phyloP scores from a whole-genome alignment of 2,797 vertebrate species.

The Lemur catta region DNA sequence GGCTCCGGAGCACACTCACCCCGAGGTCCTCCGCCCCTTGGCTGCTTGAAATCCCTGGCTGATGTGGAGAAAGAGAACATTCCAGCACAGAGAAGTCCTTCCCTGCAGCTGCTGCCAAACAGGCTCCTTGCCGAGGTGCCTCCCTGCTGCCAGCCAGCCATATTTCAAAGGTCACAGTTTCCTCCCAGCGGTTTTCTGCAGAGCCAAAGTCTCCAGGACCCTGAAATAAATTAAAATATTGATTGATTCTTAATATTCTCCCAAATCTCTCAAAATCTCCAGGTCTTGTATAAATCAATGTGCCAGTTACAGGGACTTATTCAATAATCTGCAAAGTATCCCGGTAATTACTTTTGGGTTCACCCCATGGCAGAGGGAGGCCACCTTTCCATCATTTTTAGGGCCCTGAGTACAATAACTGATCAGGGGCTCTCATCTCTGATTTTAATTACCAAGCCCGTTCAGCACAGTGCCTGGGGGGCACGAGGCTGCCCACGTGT shows the following conservation, averaged over 20 bases:
- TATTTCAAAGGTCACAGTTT: slow-evolving; percentile 67
- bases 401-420: slow-evolving; percentile 52
- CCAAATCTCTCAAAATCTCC: slow-evolving; percentile 73
- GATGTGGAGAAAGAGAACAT: slow-evolving; percentile 7
- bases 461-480: neutral
- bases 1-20: neutral
- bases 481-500: neutral
- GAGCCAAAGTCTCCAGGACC: slow-evolving; percentile 29
- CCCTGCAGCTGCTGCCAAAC: neutral
- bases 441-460: slow-evolving; percentile 75
- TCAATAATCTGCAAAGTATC: slow-evolving; percentile 73
- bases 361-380: slow-evolving; percentile 29
- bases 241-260: slow-evolving; percentile 76
- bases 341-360: slow-evolving; percentile 64
- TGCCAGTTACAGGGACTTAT: slow-evolving; percentile 55
- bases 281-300: slow-evolving; percentile 70
- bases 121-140: neutral
- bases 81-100: neutral
- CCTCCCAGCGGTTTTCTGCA: slow-evolving; percentile 59
- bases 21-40: neutral
- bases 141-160: neutral
- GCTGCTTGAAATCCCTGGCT: neutral
- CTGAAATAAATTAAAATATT: slow-evolving; percentile 77
- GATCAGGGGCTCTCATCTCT: slow-evolving; percentile 72
- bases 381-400: slow-evolving; percentile 70